Conservation (phyloP, 2,888 invertebrate species). For the Amphipoea lucens region DNA sequence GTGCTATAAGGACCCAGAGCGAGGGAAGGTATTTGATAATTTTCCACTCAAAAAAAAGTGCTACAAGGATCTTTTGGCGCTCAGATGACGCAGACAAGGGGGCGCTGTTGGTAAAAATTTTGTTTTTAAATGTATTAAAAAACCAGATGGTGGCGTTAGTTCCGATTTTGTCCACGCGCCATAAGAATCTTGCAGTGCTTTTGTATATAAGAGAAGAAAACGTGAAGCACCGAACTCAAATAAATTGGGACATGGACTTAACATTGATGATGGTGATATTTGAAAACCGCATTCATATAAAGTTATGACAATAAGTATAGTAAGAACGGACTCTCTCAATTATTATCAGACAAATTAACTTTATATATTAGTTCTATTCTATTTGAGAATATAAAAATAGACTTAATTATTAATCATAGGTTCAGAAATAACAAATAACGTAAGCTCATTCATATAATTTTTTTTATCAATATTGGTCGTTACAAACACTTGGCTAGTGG, state of each 20-base stretch:
- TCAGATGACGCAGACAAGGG: not conserved
- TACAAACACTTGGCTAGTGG: constrained; percentile 1
- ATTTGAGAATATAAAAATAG: not conserved
- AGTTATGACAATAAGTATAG: too few relatives aligned
- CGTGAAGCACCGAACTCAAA: not conserved
- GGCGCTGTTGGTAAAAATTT: not conserved
- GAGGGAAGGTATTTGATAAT: too few relatives aligned
- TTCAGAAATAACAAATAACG: constrained; percentile 4
- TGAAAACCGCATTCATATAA: not conserved
- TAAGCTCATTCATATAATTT: not conserved
- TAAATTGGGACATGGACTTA: not conserved
- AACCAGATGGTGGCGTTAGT: not conserved
- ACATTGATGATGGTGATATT: too few relatives aligned
- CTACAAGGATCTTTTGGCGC: not conserved
- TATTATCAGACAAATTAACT: not conserved
- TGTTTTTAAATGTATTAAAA: not conserved
- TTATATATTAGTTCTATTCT: not conserved
- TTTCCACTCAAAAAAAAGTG: too few relatives aligned
- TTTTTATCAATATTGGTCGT: not conserved
- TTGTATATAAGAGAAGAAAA: too few relatives aligned
- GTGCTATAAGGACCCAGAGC: not conserved
- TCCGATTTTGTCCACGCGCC: too few relatives aligned
- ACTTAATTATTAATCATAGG: not conserved
- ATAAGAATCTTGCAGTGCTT: too few relatives aligned
- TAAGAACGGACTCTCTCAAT: not conserved